These are phyloP conservation scores for Campylorhamphus procurvoides DNA, from an alignment of 2,113 vertebrate genomes.

Conservation along the genomic window DNA sequence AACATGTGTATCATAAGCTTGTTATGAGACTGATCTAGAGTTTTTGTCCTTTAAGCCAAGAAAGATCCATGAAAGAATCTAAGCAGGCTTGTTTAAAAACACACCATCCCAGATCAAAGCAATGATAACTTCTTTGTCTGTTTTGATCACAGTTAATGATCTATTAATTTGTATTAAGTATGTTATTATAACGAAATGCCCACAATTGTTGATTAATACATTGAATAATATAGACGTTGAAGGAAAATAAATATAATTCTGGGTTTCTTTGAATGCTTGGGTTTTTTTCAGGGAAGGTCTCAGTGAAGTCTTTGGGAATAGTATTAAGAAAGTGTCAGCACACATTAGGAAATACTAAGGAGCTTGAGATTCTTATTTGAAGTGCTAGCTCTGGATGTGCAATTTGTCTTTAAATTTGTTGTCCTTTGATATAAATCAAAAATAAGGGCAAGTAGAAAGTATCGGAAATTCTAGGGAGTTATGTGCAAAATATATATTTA, in stretches of 20 bases:
- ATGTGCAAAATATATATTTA: not conserved
- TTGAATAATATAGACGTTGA: not conserved
- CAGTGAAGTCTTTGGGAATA: not conserved
- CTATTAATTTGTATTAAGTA: not conserved
- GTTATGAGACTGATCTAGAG: not conserved
- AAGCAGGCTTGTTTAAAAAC: not conserved
- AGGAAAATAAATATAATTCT: not conserved
- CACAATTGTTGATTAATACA: not conserved
- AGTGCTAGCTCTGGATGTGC: not conserved
- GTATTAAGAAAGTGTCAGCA: not conserved
- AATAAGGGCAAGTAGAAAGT: not conserved
- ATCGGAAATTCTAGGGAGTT: not conserved
- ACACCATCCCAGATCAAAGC: not conserved
- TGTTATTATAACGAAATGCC: not conserved
- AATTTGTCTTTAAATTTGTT: not conserved
- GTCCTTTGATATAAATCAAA: not conserved
- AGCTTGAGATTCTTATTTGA: not conserved
- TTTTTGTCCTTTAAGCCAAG: not conserved
- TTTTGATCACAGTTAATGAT: not conserved
- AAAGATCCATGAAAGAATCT: not conserved
- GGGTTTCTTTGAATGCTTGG: not conserved
- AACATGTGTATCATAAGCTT: not conserved
- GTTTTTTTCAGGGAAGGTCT: not conserved
- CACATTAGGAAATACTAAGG: not conserved
- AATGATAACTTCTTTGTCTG: not conserved